phyloP scores from a whole-genome alignment of 2,797 vertebrate genomes.

The Gila robusta region DNA sequence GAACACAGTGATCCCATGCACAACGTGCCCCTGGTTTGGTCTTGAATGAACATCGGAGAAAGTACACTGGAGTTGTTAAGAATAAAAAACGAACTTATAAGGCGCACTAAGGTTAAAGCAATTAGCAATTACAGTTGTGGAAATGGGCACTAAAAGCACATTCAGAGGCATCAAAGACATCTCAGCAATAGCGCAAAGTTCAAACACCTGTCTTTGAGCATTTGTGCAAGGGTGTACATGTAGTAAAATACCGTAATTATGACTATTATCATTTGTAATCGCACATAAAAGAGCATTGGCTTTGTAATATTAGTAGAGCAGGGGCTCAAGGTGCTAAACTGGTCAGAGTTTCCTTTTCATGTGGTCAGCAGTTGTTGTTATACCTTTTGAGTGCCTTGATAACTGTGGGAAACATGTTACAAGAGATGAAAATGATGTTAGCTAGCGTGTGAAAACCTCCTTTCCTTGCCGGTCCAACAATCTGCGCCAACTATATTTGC shows the following conservation, averaged over 20 bases:
- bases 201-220: slow-evolving; percentile 9
- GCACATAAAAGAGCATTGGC: slow-evolving; percentile 20
- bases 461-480: not conserved
- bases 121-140: not conserved
- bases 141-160: slow-evolving; percentile 15
- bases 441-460: not conserved
- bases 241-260: slow-evolving; percentile 58
- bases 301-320: not conserved
- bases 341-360: slow-evolving; percentile 15
- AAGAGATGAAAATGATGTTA: slow-evolving; percentile 9
- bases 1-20: slow-evolving; percentile 61
- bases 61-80: slow-evolving; percentile 43
- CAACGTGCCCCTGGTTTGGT: slow-evolving; percentile 63
- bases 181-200: not conserved
- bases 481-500: slow-evolving; percentile 5
- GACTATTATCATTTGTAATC: slow-evolving; percentile 47
- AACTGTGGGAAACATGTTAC: slow-evolving; percentile 16
- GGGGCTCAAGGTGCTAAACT: slow-evolving; percentile 7
- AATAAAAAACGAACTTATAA: slow-evolving; percentile 52
- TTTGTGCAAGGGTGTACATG: slow-evolving; percentile 30
- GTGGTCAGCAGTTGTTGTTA: slow-evolving; percentile 19
- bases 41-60: slow-evolving; percentile 14
- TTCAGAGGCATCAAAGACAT: not conserved
- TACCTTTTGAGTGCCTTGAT: not conserved
- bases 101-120: not conserved